Percentiles rank a stretch among this genome's conserved stretches.
Evolutionary conservation across 2,888 invertebrate genomes (phyloP).

Genomic region (Mylabris sibirica): DNA sequence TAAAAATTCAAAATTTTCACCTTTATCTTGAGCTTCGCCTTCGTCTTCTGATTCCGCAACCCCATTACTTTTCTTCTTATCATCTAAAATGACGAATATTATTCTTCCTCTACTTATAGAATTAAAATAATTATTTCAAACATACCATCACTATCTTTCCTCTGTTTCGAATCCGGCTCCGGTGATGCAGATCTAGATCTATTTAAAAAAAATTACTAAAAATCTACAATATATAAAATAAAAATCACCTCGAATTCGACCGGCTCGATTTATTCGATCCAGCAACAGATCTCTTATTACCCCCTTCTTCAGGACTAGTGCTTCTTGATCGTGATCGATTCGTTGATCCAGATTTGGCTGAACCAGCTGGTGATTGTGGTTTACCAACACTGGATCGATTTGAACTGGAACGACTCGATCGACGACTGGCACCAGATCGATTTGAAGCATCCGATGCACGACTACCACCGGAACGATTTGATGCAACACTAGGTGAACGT

Average conservation of each 20-base stretch:
- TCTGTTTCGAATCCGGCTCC: slow-evolving; percentile 53
- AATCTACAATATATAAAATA: slow-evolving; percentile 17
- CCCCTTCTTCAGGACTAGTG: slow-evolving; percentile 43
- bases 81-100: slow-evolving; percentile 52
- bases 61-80: slow-evolving; percentile 60
- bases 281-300: slow-evolving; percentile 35
- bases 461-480: slow-evolving; percentile 14
- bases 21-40: slow-evolving; percentile 53
- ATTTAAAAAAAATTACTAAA: slow-evolving; percentile 27
- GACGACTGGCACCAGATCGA: slow-evolving; percentile 9
- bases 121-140: not conserved
- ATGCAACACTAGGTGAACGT: slow-evolving; percentile 35
- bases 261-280: slow-evolving; percentile 22
- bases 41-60: slow-evolving; percentile 74
- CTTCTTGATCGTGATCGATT: slow-evolving; percentile 13
- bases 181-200: slow-evolving; percentile 42
- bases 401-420: not conserved
- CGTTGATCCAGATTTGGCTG: slow-evolving; percentile 24
- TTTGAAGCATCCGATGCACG: slow-evolving; percentile 44
- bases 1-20: slow-evolving; percentile 40
- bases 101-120: slow-evolving; percentile 45
- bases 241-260: slow-evolving; percentile 20
- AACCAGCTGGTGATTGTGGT: slow-evolving; percentile 28
- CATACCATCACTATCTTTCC: slow-evolving; percentile 34
- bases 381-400: not conserved